phyloP scores from a whole-genome alignment of 92 coral and sea anemone genomes.

The Actinernus sp. region DNA sequence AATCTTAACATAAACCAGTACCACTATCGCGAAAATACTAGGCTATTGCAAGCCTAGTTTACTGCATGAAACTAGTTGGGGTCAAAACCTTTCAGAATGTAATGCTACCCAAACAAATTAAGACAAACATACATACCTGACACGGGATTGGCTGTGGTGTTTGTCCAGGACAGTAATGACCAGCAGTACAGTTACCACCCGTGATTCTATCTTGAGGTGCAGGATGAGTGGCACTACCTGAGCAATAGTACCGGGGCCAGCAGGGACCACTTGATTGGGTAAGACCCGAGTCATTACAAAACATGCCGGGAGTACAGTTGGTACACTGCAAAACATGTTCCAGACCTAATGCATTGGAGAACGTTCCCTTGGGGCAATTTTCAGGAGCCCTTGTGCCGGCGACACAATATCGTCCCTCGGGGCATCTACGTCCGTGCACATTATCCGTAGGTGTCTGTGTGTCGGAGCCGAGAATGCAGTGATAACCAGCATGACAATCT shows the following conservation, averaged over 20 bases:
- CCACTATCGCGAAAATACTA: no score
- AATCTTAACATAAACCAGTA: no score
- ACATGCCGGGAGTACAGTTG: slow-evolving; percentile 92
- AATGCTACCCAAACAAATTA: no score
- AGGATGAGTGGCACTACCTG: slow-evolving; percentile 82
- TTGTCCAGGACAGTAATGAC: slow-evolving; percentile 92
- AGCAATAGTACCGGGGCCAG: slow-evolving; percentile 86
- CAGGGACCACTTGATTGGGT: slow-evolving; percentile 88
- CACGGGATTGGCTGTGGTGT: slow-evolving; percentile 95
- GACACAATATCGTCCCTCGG: slow-evolving; percentile 88
- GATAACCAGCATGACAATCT: slow-evolving; percentile 84
- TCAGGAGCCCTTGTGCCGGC: slow-evolving; percentile 88
- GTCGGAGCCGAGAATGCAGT: slow-evolving; percentile 83
- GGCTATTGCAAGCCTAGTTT: no score
- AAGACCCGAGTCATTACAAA: slow-evolving; percentile 91
- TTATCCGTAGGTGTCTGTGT: slow-evolving; percentile 92
- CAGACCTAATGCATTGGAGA: slow-evolving; percentile 79
- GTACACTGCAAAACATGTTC: slow-evolving; percentile 56
- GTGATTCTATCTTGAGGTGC: slow-evolving; percentile 88
- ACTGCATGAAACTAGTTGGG: no score
- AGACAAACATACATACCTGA: slow-evolving; percentile 83
- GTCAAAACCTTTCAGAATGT: no score
- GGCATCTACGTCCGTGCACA: slow-evolving; percentile 84
- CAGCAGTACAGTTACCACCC: slow-evolving; percentile 98
- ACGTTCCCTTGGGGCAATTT: slow-evolving; percentile 94